Evolutionary conservation across 1,140 invertebrate genomes (phyloP).

Genomic region (Leptoteleia sp.): DNA sequence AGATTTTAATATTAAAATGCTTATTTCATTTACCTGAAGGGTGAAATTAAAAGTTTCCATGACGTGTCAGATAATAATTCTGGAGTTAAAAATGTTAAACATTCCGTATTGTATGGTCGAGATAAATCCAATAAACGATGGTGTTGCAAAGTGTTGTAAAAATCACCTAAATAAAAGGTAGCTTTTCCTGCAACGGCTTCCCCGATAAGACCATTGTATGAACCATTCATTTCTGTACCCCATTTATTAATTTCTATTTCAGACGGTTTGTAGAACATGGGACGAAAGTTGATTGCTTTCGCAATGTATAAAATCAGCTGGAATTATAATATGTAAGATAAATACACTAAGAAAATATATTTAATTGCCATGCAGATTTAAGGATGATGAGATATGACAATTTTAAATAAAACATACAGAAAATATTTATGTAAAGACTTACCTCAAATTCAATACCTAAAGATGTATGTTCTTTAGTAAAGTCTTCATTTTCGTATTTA

Average conservation of each 20-base stretch:
- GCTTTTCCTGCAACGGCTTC: slow-evolving; percentile 86
- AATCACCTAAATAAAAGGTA: slow-evolving; percentile 88
- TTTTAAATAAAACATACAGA: too few relatives aligned
- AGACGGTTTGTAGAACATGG: slow-evolving; percentile 84
- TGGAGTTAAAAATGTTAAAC: slow-evolving; percentile 90
- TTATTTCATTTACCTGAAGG: slow-evolving; percentile 83
- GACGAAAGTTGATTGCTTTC: slow-evolving; percentile 86
- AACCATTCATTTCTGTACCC: slow-evolving; percentile 84
- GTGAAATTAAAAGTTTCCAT: slow-evolving; percentile 90
- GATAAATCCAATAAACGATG: slow-evolving; percentile 87
- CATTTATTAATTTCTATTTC: slow-evolving; percentile 84
- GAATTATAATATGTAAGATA: slow-evolving; percentile 14
- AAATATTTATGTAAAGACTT: too few relatives aligned
- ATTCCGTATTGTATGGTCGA: slow-evolving; percentile 89
- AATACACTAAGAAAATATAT: too few relatives aligned
- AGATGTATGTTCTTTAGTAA: slow-evolving; percentile 58
- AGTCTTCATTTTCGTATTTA: slow-evolving; percentile 73
- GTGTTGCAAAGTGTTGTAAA: slow-evolving; percentile 87
- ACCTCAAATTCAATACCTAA: slow-evolving; percentile 85
- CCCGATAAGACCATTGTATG: slow-evolving; percentile 86
- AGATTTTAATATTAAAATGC: not conserved
- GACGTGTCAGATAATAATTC: slow-evolving; percentile 89
- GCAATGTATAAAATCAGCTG: slow-evolving; percentile 86
- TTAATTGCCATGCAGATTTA: too few relatives aligned
- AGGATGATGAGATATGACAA: too few relatives aligned